A percentile compares a stretch with the other conserved stretches of the same genome.
Evolutionary conservation across 2,113 vertebrate genomes (phyloP).

Genomic region (Halcyon malimbica): DNA sequence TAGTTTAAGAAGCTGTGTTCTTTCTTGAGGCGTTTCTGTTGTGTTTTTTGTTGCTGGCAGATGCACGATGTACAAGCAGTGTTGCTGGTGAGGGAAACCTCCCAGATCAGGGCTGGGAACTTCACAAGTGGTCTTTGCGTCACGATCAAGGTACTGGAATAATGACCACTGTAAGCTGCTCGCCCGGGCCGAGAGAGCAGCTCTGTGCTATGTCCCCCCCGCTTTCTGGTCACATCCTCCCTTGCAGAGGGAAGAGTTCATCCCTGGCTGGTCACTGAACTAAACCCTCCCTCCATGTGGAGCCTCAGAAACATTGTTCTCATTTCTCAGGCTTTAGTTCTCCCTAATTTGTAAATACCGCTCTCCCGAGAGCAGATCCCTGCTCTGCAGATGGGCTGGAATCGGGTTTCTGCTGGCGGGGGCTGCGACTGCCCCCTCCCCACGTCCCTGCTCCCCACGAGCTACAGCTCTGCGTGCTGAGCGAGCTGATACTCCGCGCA

Average conservation of each 20-base stretch:
- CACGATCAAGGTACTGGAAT: accelerated
- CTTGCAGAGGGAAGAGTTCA: background rate
- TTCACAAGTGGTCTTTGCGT: background rate
- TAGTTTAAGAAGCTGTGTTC: background rate
- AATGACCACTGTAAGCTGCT: accelerated
- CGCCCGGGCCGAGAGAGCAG: accelerated
- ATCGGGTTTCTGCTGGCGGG: background rate
- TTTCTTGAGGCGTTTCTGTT: background rate
- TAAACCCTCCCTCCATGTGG: background rate
- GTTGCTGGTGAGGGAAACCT: background rate
- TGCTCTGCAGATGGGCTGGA: background rate
- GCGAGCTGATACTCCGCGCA: background rate
- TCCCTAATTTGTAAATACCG: background rate
- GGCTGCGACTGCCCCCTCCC: background rate
- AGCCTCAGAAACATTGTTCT: background rate
- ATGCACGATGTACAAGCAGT: accelerated
- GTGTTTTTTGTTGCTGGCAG: background rate
- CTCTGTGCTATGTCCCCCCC: background rate
- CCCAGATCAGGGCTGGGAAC: background rate
- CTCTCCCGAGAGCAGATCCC: background rate
- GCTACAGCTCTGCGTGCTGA: background rate
- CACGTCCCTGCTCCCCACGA: background rate
- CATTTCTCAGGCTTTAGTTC: background rate
- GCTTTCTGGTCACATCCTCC: accelerated
- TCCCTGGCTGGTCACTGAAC: background rate